Conservation (phyloP, 2,888 invertebrate genomes). For the Platycheirus rosarum region DNA sequence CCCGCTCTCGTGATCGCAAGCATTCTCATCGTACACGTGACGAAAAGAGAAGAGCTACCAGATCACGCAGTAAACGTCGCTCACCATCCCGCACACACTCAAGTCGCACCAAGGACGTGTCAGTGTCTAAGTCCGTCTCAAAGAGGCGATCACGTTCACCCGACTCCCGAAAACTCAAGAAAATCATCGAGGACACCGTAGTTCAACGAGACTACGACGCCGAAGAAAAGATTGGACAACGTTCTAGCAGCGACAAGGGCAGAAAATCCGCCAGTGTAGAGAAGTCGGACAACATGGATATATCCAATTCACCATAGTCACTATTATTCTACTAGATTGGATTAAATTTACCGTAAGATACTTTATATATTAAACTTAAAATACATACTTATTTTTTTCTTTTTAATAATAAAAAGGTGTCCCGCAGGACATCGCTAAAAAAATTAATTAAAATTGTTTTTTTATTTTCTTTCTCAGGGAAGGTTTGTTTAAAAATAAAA, state of each 20-base stretch:
- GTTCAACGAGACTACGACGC: slow-evolving; percentile 80
- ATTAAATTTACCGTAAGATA: slow-evolving; percentile 48
- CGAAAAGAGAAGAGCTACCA: slow-evolving; percentile 70
- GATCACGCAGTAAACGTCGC: slow-evolving; percentile 80
- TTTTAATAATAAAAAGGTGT: slow-evolving; percentile 18
- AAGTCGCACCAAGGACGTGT: slow-evolving; percentile 82
- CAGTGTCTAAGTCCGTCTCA: slow-evolving; percentile 78
- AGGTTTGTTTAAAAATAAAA: too few relatives aligned
- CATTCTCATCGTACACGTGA: slow-evolving; percentile 77
- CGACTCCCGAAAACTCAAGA: slow-evolving; percentile 80
- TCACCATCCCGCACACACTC: slow-evolving; percentile 85
- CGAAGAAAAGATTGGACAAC: slow-evolving; percentile 79
- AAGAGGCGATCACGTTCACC: slow-evolving; percentile 80
- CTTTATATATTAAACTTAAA: slow-evolving; percentile 30
- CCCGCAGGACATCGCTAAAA: slow-evolving; percentile 1
- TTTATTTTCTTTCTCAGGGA: not conserved
- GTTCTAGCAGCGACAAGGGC: slow-evolving; percentile 84
- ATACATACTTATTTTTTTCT: slow-evolving; percentile 23
- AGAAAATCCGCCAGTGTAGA: slow-evolving; percentile 83
- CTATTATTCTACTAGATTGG: not conserved
- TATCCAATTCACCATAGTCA: slow-evolving; percentile 88
- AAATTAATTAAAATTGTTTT: slow-evolving; percentile 8
- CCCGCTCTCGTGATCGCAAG: slow-evolving; percentile 82
- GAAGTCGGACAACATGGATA: slow-evolving; percentile 90
- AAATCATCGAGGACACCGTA: slow-evolving; percentile 78